Percentiles rank a stretch among this genome's conserved stretches.
phyloP scores from a whole-genome alignment of 2,888 invertebrate genomes.

The Erynnis tages region DNA sequence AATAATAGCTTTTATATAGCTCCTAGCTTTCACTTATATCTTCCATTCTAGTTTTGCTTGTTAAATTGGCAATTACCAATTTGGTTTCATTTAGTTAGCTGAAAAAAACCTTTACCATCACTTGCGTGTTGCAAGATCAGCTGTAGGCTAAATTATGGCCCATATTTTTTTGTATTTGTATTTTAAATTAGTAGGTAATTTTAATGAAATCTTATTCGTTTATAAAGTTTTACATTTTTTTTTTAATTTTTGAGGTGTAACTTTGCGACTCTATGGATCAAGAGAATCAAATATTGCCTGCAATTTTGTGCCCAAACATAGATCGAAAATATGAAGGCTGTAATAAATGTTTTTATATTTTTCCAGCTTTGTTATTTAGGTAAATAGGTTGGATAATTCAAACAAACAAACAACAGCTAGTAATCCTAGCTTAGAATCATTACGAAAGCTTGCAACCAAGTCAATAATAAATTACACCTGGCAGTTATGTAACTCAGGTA shows the following conservation, averaged over 20 bases:
- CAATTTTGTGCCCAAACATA: too few species aligned
- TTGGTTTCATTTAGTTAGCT: not conserved
- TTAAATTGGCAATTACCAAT: slow-evolving; percentile 20
- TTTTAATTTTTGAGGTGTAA: too few species aligned
- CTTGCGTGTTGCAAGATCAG: not conserved
- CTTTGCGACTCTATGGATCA: too few species aligned
- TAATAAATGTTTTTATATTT: too few species aligned
- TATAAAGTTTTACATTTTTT: too few species aligned
- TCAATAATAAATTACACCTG: slow-evolving; percentile 76
- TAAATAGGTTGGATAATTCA: slow-evolving; percentile 8
- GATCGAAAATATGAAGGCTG: too few species aligned
- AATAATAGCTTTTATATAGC: slow-evolving; percentile 35
- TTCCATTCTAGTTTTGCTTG: not conserved
- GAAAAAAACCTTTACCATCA: not conserved
- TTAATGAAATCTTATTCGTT: too few species aligned
- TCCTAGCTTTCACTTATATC: slow-evolving; percentile 44
- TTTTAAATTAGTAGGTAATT: too few species aligned
- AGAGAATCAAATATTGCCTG: too few species aligned
- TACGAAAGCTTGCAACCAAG: slow-evolving; percentile 74
- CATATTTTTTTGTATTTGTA: too few species aligned
- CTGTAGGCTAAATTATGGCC: not conserved
- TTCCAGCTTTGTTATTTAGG: too few species aligned
- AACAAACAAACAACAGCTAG: slow-evolving; percentile 30
- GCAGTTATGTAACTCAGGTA: slow-evolving; percentile 73
- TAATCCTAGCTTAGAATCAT: slow-evolving; percentile 57